Base-by-base conservation (phyloP, 2,113 vertebrate species). In the Vidua chalybeata region DNA sequence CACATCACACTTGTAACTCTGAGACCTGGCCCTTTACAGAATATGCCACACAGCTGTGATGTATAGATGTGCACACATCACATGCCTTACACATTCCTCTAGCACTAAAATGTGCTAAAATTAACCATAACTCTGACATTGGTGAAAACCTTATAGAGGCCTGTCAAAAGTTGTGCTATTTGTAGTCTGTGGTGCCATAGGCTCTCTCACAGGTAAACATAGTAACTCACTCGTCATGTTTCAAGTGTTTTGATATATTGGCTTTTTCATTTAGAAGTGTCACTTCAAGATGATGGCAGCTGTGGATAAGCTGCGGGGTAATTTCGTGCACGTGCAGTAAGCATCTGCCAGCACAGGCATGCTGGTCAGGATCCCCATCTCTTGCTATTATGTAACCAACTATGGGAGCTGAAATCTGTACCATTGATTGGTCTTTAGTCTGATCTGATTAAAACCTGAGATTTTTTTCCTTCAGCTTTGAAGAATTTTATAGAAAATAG, bases 271-370 rank as follows among this genome's bases (percentile, higher is more conserved):
- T 68, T 41, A 56, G 45, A 89, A 59, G 30, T 59, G 54, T 41
- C 39, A 33, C 11, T 52, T 80, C 41, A 64, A 45, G 22, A 45
- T 49, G 56, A 52, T 37, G 27, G 27, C 43, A 64, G 18, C 35
- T 67, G 41, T 37, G 73, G 84, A 68, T 31, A 55, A 56, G 18
- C 14, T 68, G 27, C 28, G 15, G 31, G 9, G 37, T 43, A 79
- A 72, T 76, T 48, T 9, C 51, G 17, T 30, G 24, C 28, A 17
- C 0, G 0, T 1, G 2, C 28, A 49, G 5, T 15, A n/a, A 2
- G 45, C 16, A 51, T 55, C n/a, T 73, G 33, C 13, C n/a, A 78
- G 39, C 28, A 39, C 16, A 58, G 15, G 17, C 1, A 0, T 46
- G 31, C 26, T 39, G 48, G 15, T 66, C 39, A 75, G 52, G 35